Evolutionary conservation across 2,888 invertebrate species (phyloP), one percentile per base, ranked within the genome.

Genomic region (Loripinus fragilis): DNA sequence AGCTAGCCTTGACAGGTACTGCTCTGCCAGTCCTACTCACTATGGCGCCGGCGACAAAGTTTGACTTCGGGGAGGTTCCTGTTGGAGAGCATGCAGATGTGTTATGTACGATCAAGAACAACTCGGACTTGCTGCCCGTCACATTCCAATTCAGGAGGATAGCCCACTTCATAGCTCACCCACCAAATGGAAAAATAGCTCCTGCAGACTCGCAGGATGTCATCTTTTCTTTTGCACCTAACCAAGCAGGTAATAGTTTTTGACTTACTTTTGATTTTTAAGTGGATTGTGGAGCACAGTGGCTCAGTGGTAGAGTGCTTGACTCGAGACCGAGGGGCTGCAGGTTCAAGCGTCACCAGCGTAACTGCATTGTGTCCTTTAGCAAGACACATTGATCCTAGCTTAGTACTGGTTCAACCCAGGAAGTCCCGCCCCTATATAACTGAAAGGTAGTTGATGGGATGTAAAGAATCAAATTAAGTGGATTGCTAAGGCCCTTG

Each of bases 1-100:
- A 93, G 84, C 85, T 94, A n/a, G 93, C 93, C 0, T 80, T 94
- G 81, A 93, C 93, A 8, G 94, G 91, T n/a, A 93, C 93, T 52
- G 93, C 94, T 0, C 83, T 93, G 30, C 93, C 94, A 7, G 93
- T 94, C 2, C 78, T 92, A 33, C 75, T 93, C 48, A 84, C 86
- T 52, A 88, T 93, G 15, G 88, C 89, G 8, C 92, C 93, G 10
- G 83, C 88, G 20, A 82, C 83, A 30, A 89, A 88, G 69, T 90
- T 89, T 76, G 91, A 93, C 79, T 93, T 93, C 81, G 93, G 93
- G 7, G 89, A 90, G 80, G 92, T 92, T 76, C 89, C 87, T 10
- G 91, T 93, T 0, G 92, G 91, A 0, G 91, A 92, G 74, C 91
- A 90, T 85, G 90, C 90, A 5, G 92, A 93, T 74, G 83, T 89